These are phyloP conservation scores for Sinosuthora webbiana DNA, from an alignment of 2,113 vertebrate genomes.

Conservation along the genomic window DNA sequence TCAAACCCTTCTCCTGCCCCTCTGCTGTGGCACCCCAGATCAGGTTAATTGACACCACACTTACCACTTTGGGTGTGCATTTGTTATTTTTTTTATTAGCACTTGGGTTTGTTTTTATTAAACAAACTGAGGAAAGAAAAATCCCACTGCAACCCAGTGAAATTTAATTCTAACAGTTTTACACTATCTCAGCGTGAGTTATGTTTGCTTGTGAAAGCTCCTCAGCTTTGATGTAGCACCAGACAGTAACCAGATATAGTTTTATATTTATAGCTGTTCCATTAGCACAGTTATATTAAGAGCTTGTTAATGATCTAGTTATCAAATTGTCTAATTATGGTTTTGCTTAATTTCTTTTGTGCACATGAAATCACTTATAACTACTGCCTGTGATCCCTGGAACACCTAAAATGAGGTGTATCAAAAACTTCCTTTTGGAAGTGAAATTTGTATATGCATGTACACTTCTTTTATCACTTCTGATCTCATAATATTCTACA, in stretches of 20 bases:
- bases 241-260: not conserved
- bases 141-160: not conserved
- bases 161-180: not conserved
- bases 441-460: not conserved
- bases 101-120: not conserved
- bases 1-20: not conserved
- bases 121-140: not conserved
- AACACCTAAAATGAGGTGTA: not conserved
- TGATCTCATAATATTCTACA: not conserved
- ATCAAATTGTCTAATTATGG: conserved; percentile 12
- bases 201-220: not conserved
- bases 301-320: conserved; percentile 45
- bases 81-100: not conserved
- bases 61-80: not conserved
- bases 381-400: not conserved
- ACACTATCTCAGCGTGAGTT: not conserved
- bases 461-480: not conserved
- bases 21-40: not conserved
- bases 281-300: conserved; percentile 5
- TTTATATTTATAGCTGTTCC: not conserved
- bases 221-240: not conserved
- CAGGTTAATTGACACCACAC: not conserved
- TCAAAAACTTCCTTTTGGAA: not conserved
- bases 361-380: not conserved
- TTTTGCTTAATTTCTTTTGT: conserved; percentile 29